Conservation (phyloP, 2,797 vertebrate genomes). For the Sebastes vulpes region DNA sequence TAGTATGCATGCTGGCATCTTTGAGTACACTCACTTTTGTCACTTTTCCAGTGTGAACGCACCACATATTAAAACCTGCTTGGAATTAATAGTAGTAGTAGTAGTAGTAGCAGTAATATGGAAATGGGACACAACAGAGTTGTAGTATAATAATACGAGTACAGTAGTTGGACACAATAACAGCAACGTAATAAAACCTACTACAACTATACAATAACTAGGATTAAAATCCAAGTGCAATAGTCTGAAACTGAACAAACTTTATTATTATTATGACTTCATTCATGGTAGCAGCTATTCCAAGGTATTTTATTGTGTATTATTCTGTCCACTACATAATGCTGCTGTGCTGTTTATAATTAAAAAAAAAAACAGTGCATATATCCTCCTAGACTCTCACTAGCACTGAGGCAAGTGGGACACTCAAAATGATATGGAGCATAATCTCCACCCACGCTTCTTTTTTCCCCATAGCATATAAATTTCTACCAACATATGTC, state of each 20-base stretch:
- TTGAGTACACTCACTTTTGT: neutral
- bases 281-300: neutral
- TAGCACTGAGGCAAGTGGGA: conserved; percentile 37
- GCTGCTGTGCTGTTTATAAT: neutral
- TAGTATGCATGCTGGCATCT: neutral
- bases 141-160: neutral
- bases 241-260: neutral
- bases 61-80: neutral
- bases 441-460: conserved; percentile 44
- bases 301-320: neutral
- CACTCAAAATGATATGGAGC: conserved; percentile 32
- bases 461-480: conserved; percentile 4
- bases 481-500: conserved; percentile 27
- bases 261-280: neutral
- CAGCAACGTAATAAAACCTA: neutral
- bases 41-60: neutral
- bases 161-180: neutral
- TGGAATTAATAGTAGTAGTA: neutral
- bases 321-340: neutral
- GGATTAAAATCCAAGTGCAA: neutral
- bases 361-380: neutral
- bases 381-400: neutral
- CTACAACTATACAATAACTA: neutral
- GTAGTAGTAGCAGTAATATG: neutral
- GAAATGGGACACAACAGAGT: neutral